These are phyloP conservation scores for Tapirus terrestris DNA, from an alignment of 2,113 vertebrate species.

Conservation along the genomic window DNA sequence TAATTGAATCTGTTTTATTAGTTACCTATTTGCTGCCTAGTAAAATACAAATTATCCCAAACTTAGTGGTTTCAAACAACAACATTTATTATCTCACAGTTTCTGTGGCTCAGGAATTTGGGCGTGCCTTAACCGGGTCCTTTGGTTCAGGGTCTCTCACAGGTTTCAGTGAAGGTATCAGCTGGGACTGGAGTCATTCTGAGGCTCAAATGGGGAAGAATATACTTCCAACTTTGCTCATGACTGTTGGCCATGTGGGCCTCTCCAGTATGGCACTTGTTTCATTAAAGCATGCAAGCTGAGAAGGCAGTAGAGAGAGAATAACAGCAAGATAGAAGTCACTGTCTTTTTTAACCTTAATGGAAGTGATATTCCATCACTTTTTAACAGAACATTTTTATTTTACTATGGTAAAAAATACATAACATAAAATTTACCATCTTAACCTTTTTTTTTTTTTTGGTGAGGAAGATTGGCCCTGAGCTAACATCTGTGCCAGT, in stretches of 20 bases:
- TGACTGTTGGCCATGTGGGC: neutral
- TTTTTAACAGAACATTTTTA: neutral
- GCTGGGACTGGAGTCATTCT: neutral
- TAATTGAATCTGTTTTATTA: neutral
- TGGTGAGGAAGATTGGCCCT: too few relatives aligned
- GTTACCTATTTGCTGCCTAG: neutral
- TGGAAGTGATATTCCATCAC: neutral
- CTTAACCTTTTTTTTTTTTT: too few relatives aligned
- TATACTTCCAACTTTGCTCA: neutral
- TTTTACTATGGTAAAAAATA: neutral
- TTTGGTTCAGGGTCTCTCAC: neutral
- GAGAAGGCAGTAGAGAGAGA: too few relatives aligned
- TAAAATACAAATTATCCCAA: neutral
- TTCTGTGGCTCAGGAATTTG: neutral
- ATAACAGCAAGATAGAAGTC: neutral
- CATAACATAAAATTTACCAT: too few relatives aligned
- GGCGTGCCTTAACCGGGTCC: too few relatives aligned
- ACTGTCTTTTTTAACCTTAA: neutral
- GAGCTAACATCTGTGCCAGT: too few relatives aligned
- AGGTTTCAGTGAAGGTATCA: too few relatives aligned
- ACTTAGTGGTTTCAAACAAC: neutral
- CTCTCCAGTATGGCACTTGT: too few relatives aligned
- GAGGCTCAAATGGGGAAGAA: neutral
- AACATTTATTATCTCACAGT: neutral
- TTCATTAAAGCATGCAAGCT: too few relatives aligned